Evolutionary conservation across 2,888 invertebrate species (phyloP).

Genomic region (Dasysyrphus tricinctus): DNA sequence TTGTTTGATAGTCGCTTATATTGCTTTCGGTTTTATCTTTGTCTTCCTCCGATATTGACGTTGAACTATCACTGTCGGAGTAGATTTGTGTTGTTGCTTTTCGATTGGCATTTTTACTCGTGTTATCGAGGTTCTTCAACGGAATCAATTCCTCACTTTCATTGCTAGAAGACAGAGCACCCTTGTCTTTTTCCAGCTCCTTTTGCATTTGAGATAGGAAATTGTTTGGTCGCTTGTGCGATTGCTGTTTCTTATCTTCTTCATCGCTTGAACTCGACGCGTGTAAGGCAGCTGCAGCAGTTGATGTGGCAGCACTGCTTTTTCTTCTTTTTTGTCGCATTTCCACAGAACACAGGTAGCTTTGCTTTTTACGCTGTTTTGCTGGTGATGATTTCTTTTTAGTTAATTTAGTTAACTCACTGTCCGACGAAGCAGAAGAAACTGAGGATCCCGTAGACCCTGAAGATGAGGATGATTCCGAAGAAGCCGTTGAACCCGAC

Average conservation of each 20-base stretch:
- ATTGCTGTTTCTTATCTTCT: slow-evolving; percentile 67
- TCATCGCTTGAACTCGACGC: slow-evolving; percentile 78
- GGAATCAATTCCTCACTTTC: slow-evolving; percentile 92
- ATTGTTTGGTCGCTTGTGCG: slow-evolving; percentile 75
- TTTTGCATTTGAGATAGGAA: slow-evolving; percentile 86
- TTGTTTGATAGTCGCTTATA: slow-evolving; percentile 87
- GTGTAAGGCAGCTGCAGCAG: slow-evolving; percentile 76
- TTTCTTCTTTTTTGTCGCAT: slow-evolving; percentile 79
- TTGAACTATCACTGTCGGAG: slow-evolving; percentile 88
- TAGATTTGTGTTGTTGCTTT: slow-evolving; percentile 90
- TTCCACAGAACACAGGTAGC: slow-evolving; percentile 79
- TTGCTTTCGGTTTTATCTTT: slow-evolving; percentile 86
- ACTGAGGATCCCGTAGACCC: slow-evolving; percentile 72
- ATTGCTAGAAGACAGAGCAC: slow-evolving; percentile 91
- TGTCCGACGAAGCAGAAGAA: slow-evolving; percentile 76
- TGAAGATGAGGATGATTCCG: slow-evolving; percentile 76
- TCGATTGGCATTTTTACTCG: slow-evolving; percentile 73
- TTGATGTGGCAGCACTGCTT: slow-evolving; percentile 76
- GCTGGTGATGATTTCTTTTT: slow-evolving; percentile 65
- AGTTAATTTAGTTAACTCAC: slow-evolving; percentile 61
- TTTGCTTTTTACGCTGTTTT: slow-evolving; percentile 79
- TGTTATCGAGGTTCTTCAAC: slow-evolving; percentile 81
- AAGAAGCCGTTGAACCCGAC: slow-evolving; percentile 77
- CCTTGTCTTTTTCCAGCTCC: slow-evolving; percentile 87
- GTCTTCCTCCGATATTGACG: slow-evolving; percentile 76